A percentile compares a stretch with the other conserved stretches of the same genome.
These are phyloP conservation scores for Catamblyrhynchus diadema DNA, from an alignment of 2,797 vertebrate species.

Conservation along the genomic window DNA sequence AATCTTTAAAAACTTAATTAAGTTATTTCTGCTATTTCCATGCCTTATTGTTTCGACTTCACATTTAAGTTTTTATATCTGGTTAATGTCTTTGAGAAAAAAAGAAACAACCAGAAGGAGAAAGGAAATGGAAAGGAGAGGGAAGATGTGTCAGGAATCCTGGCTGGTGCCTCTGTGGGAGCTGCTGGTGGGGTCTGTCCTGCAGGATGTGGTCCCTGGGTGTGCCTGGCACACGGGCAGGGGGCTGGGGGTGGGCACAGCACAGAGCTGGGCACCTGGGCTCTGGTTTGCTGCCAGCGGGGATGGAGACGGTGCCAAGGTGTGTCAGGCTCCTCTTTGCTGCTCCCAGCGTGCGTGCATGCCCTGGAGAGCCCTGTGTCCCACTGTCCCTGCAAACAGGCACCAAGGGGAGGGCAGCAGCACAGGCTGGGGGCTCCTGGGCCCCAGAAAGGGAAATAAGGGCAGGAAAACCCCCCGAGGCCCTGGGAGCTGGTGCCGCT, in stretches of 20 bases:
- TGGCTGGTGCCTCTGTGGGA: not conserved
- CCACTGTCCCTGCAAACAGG: not conserved
- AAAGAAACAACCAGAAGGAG: not conserved
- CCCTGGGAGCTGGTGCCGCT: accelerated
- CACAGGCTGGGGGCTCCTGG: not conserved
- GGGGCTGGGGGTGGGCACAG: accelerated
- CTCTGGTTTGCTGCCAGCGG: accelerated
- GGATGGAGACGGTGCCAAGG: accelerated
- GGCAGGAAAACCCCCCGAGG: not conserved
- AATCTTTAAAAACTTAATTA: slow-evolving; percentile 86
- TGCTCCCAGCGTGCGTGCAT: accelerated
- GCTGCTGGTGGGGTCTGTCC: not conserved
- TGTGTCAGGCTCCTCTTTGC: not conserved
- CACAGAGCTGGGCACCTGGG: not conserved
- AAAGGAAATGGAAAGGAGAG: not conserved
- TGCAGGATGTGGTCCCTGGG: accelerated
- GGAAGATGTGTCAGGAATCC: not conserved
- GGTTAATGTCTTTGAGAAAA: slow-evolving; percentile 40
- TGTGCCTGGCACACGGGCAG: accelerated
- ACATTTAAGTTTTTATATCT: slow-evolving; percentile 77
- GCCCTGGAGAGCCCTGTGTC: not conserved
- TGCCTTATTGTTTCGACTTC: slow-evolving; percentile 79
- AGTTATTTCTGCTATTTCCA: slow-evolving; percentile 82
- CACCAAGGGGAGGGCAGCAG: not conserved
- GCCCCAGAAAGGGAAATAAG: not conserved